Evolutionary conservation across 1,140 invertebrate genomes (phyloP).

Genomic region (Achatina immaculata): DNA sequence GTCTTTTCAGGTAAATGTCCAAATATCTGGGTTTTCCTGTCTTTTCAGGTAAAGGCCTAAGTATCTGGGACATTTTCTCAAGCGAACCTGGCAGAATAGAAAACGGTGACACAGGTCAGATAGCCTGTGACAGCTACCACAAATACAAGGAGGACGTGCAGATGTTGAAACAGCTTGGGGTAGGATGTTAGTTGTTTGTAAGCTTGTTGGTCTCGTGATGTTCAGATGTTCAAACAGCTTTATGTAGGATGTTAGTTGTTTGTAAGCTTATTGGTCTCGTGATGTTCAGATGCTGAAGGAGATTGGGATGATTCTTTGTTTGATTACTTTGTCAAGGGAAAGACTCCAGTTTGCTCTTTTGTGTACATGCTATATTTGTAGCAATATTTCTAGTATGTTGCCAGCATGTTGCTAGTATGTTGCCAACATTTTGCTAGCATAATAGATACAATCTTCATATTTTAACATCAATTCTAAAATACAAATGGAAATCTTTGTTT

Average conservation of each 20-base stretch:
- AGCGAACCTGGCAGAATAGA: constrained; percentile 73
- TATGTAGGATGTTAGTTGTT: neutral
- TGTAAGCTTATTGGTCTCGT: neutral
- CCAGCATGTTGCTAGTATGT: too few species aligned
- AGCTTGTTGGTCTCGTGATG: neutral
- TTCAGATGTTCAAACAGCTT: neutral
- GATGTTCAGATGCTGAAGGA: neutral
- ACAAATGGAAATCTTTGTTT: too few species aligned
- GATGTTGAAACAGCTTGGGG: constrained; percentile 71
- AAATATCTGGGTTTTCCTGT: neutral
- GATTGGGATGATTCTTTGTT: neutral
- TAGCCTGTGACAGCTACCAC: constrained; percentile 80
- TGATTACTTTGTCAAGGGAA: too few species aligned
- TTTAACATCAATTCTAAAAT: too few species aligned
- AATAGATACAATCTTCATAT: too few species aligned
- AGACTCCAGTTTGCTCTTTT: neutral
- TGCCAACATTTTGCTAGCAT: too few species aligned
- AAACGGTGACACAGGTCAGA: constrained; percentile 75
- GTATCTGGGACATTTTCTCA: constrained; percentile 75
- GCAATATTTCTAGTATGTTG: too few species aligned
- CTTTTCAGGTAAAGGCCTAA: constrained; percentile 68
- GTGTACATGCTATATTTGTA: neutral
- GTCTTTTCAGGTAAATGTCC: constrained; percentile 66
- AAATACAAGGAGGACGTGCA: constrained; percentile 78
- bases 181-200: constrained; percentile 55